Conservation (phyloP, 1,140 invertebrate genomes). For the Tyrophagus putrescentiae region DNA sequence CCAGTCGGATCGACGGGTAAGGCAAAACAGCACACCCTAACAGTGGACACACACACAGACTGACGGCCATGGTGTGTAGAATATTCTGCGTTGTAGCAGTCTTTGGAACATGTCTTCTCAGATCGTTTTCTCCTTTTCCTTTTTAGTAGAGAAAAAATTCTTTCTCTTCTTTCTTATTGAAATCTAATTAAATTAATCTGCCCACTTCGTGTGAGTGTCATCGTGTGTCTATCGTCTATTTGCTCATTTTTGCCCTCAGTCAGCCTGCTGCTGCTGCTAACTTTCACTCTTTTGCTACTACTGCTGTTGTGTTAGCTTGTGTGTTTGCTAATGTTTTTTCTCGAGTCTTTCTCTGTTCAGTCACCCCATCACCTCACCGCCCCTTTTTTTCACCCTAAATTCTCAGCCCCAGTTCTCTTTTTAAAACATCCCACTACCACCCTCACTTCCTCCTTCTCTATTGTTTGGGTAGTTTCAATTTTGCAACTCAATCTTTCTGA, state of each 20-base stretch:
- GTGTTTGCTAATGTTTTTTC: neutral
- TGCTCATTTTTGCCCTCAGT: no score
- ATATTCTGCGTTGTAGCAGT: no score
- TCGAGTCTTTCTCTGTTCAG: neutral
- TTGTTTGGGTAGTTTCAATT: constrained; percentile 1
- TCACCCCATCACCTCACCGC: neutral
- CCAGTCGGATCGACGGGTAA: no score
- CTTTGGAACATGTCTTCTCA: no score
- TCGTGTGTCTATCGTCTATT: no score
- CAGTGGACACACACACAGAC: no score
- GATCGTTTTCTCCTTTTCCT: no score
- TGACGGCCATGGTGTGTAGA: no score
- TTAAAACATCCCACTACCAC: neutral
- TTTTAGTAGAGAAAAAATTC: no score
- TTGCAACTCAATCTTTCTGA: neutral
- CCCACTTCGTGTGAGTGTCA: constrained; percentile 5
- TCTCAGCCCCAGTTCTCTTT: neutral
- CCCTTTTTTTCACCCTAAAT: neutral
- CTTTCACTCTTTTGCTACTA: neutral
- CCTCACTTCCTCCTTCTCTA: neutral
- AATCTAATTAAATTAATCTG: constrained; percentile 15
- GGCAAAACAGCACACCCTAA: no score
- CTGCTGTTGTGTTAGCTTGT: neutral
- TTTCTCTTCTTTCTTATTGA: no score
- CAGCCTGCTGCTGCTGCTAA: no score